Conservation (phyloP, 2,113 vertebrate genomes). For the Salvelinus sp. region DNA sequence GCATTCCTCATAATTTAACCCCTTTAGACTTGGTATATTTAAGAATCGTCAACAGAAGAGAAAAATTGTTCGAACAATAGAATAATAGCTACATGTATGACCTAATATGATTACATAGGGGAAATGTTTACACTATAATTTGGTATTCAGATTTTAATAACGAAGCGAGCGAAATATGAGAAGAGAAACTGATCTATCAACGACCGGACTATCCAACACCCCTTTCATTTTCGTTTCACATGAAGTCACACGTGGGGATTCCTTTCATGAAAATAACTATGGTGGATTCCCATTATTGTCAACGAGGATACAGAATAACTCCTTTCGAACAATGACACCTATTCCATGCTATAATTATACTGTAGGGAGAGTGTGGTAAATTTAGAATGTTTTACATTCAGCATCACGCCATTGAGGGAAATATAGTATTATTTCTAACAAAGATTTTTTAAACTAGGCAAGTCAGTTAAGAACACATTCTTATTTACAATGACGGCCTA, state of each 20-base stretch:
- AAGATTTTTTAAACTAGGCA: too few relatives aligned
- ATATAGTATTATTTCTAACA: too few relatives aligned
- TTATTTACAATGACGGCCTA: too few relatives aligned
- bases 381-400: too few relatives aligned
- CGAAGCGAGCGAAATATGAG: background rate
- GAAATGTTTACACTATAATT: background rate
- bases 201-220: background rate
- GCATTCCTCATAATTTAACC: background rate
- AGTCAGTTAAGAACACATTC: too few relatives aligned
- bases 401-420: too few relatives aligned
- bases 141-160: background rate
- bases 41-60: background rate
- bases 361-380: too few relatives aligned
- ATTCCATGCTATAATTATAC: background rate
- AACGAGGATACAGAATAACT: background rate
- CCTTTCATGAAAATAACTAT: constrained; percentile 20
- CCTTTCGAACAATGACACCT: background rate
- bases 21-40: background rate
- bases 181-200: background rate
- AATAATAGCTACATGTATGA: background rate
- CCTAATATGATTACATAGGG: background rate
- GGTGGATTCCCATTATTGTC: background rate
- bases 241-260: constrained; percentile 41
- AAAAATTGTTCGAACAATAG: background rate
- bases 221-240: constrained; percentile 5